A percentile compares a stretch with the other conserved stretches of the same genome.
Evolutionary conservation across 2,797 vertebrate genomes (phyloP).

Genomic region (Protosalanx chinensis): DNA sequence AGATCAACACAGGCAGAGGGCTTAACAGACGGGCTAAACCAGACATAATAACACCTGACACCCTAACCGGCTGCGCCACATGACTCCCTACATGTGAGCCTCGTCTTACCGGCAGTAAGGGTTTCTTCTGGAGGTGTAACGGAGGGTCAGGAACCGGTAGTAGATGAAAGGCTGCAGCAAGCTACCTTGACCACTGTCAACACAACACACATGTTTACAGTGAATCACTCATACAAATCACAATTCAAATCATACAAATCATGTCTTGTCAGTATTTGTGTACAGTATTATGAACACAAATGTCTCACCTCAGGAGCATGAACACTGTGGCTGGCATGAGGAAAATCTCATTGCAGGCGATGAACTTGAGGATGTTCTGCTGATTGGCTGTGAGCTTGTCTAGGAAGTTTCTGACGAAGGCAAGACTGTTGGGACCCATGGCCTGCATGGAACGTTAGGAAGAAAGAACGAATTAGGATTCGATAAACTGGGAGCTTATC

Average conservation of each 20-base stretch:
- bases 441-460: slow-evolving; percentile 69
- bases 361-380: slow-evolving; percentile 97
- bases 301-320: slow-evolving; percentile 86
- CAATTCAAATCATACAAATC: no score
- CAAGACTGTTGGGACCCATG: slow-evolving; percentile 84
- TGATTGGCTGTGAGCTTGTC: slow-evolving; percentile 92
- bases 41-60: no score
- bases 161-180: slow-evolving; percentile 97
- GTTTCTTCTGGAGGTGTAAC: slow-evolving; percentile 95
- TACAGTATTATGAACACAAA: neutral
- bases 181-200: slow-evolving; percentile 91
- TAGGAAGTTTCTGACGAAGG: slow-evolving; percentile 86
- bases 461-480: neutral
- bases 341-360: slow-evolving; percentile 98
- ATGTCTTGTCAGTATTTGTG: no score
- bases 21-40: no score
- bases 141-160: slow-evolving; percentile 95
- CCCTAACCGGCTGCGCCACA: no score
- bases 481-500: neutral
- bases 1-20: neutral
- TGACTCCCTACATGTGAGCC: neutral
- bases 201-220: slow-evolving; percentile 23
- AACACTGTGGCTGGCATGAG: slow-evolving; percentile 98
- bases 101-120: slow-evolving; percentile 92
- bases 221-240: neutral